phyloP scores from a whole-genome alignment of 2,797 vertebrate genomes.

The Acestrorhynchus altus region DNA sequence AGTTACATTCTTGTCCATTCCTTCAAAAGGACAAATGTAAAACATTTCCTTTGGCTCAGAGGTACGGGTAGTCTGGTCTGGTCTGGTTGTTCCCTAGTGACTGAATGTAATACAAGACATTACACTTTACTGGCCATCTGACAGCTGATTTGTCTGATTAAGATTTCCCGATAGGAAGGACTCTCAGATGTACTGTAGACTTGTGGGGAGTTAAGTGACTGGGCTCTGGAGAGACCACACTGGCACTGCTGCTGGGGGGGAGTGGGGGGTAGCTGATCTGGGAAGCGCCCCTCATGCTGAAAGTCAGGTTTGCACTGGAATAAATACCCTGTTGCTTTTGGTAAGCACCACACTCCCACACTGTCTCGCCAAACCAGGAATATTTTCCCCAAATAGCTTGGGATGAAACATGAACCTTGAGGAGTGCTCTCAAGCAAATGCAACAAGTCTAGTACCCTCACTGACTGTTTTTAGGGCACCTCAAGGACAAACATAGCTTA shows the following conservation, averaged over 20 bases:
- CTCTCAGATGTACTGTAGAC: constrained; percentile 52
- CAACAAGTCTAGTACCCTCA: constrained; percentile 24
- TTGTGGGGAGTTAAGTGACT: constrained; percentile 34
- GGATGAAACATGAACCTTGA: constrained; percentile 59
- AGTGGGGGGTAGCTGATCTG: constrained; percentile 43
- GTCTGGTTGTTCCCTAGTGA: constrained; percentile 29
- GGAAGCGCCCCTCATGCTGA: constrained; percentile 38
- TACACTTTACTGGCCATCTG: constrained; percentile 57
- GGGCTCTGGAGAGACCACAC: constrained; percentile 43
- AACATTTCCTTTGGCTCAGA: constrained; percentile 68
- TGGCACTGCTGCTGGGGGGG: constrained; percentile 40
- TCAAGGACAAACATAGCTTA: constrained; percentile 33
- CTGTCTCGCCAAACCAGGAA: constrained; percentile 59
- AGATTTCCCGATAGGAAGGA: constrained; percentile 56
- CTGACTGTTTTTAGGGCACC: constrained; percentile 26
- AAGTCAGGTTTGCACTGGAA: constrained; percentile 61
- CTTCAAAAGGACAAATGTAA: constrained; percentile 43
- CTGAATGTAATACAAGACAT: constrained; percentile 61
- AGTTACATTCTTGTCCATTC: constrained; percentile 58
- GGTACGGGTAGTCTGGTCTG: constrained; percentile 37
- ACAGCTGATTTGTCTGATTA: constrained; percentile 72
- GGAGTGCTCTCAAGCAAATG: constrained; percentile 13
- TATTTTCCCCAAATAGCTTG: constrained; percentile 65
- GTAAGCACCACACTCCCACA: constrained; percentile 62
- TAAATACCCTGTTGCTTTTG: constrained; percentile 69